Percentiles rank a stretch among this genome's conserved stretches.
Evolutionary conservation across 2,888 invertebrate genomes (phyloP).

Genomic region (Aporophyla lueneburgensis): DNA sequence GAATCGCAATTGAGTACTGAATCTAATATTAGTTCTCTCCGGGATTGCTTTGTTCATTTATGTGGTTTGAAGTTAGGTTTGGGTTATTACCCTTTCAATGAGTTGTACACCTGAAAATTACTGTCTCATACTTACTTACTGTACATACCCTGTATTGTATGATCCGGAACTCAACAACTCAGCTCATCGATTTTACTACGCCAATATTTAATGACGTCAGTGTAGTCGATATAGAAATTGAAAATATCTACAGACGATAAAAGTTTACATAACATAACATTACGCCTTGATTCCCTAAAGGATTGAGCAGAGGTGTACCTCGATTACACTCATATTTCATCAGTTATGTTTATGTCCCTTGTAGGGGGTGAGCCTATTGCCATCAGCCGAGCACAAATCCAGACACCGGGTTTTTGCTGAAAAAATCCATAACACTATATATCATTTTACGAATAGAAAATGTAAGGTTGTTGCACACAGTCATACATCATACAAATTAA

Average conservation of each 20-base stretch:
- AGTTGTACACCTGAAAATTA: background rate
- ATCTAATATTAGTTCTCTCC: background rate
- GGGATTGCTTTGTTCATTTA: background rate
- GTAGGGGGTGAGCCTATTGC: too few species aligned
- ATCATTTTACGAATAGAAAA: background rate
- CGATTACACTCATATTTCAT: too few species aligned
- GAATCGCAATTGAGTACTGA: background rate
- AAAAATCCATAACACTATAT: background rate
- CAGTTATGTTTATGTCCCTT: too few species aligned
- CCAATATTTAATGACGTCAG: background rate
- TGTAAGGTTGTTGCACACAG: background rate
- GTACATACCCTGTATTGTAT: background rate
- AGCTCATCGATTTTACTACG: background rate
- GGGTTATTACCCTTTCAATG: background rate
- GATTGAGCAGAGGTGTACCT: too few species aligned
- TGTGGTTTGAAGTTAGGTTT: background rate
- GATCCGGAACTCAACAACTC: background rate
- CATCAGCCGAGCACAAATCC: too few species aligned
- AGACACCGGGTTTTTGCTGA: too few species aligned
- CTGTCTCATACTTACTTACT: background rate
- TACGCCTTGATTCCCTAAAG: too few species aligned
- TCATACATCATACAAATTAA: constrained; percentile 7
- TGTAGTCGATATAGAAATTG: background rate
- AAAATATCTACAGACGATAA: background rate
- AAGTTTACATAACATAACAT: too few species aligned